phyloP scores from a whole-genome alignment of 2,797 vertebrate genomes.

The Falco columbarius region DNA sequence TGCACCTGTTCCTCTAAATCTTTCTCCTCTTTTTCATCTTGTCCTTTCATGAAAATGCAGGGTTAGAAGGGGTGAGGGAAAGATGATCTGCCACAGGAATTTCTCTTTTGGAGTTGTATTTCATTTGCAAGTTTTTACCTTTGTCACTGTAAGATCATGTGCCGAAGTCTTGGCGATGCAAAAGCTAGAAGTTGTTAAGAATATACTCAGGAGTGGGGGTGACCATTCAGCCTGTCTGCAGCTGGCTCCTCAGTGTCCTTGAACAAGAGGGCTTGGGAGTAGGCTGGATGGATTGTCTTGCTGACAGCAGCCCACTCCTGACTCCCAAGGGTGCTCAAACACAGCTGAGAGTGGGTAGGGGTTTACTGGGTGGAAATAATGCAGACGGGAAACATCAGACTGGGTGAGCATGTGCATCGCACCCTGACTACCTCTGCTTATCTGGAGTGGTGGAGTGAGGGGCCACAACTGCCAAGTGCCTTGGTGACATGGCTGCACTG shows the following conservation, averaged over 20 bases:
- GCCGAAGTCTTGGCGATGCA: constrained; percentile 1
- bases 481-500: background rate
- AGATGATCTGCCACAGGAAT: constrained; percentile 56
- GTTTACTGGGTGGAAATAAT: constrained; percentile 22
- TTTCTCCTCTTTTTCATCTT: constrained; percentile 55
- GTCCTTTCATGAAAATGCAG: constrained; percentile 59
- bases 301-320: constrained; percentile 11
- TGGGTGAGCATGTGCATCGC: accelerated
- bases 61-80: constrained; percentile 62
- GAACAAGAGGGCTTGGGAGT: background rate
- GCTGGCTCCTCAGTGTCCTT: constrained; percentile 47
- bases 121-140: constrained; percentile 59
- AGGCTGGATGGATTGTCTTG: constrained; percentile 22
- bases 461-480: background rate
- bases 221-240: constrained; percentile 3
- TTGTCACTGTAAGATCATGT: constrained; percentile 44
- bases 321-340: background rate
- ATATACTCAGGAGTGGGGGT: background rate
- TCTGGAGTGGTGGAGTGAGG: background rate
- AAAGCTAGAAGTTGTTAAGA: constrained; percentile 40
- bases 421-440: accelerated
- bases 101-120: constrained; percentile 59
- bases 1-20: constrained; percentile 66
- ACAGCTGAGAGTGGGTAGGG: constrained; percentile 20
- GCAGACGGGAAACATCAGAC: background rate